phyloP scores from a whole-genome alignment of 2,797 vertebrate genomes.

The Arremon brunneinucha region DNA sequence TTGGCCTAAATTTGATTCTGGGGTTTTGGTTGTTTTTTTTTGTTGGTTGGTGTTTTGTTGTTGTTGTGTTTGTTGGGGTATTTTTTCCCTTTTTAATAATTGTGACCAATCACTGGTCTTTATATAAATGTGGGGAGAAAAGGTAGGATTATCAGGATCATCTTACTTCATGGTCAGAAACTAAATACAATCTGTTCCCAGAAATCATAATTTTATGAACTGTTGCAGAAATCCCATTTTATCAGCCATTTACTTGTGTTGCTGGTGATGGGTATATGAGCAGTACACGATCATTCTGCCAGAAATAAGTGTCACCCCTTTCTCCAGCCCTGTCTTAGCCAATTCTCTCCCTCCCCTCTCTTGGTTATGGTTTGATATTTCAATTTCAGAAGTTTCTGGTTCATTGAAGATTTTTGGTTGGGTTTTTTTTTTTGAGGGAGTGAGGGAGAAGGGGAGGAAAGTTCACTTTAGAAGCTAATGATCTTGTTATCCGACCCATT shows the following conservation, averaged over 20 bases:
- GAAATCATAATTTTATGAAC: not conserved
- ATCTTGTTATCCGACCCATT: not conserved
- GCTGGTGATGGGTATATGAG: not conserved
- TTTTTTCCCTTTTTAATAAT: not conserved
- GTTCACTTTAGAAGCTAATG: not conserved
- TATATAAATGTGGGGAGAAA: not conserved
- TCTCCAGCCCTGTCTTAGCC: not conserved
- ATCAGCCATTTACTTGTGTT: not conserved
- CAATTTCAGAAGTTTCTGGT: not conserved
- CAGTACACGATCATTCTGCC: not conserved
- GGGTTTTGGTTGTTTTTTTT: not conserved
- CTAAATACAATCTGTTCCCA: not conserved
- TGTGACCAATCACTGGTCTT: not conserved
- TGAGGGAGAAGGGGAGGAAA: rapidly evolving
- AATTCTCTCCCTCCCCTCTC: not conserved
- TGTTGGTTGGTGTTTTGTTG: not conserved
- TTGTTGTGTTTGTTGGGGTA: not conserved
- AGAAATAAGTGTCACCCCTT: not conserved
- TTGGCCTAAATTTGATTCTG: not conserved
- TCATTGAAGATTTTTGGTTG: not conserved
- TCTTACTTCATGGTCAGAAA: not conserved
- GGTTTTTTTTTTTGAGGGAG: not conserved
- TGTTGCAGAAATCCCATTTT: not conserved
- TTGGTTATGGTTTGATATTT: not conserved
- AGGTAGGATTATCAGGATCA: not conserved